Conservation (phyloP, 1,140 invertebrate species). For the Brachionus angularis region DNA sequence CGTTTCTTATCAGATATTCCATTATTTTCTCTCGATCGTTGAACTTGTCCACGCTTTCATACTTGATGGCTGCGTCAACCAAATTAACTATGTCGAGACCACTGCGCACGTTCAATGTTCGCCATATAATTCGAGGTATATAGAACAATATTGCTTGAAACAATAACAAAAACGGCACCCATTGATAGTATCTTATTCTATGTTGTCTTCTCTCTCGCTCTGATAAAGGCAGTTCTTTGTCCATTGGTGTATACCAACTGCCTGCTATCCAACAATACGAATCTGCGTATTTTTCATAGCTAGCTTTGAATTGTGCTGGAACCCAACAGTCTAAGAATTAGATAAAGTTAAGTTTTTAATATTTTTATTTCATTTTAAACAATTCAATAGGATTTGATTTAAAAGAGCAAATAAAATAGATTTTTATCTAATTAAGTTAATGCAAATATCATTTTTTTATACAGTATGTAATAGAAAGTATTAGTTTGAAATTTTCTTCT, state of each 20-base stretch:
- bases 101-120: slow-evolving; percentile 46
- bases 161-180: slow-evolving; percentile 59
- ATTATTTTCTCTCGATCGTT: slow-evolving; percentile 37
- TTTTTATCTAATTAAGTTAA: no score
- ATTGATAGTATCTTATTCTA: slow-evolving; percentile 57
- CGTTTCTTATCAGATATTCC: slow-evolving; percentile 30
- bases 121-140: slow-evolving; percentile 55
- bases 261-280: slow-evolving; percentile 44
- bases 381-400: no score
- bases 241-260: slow-evolving; percentile 36
- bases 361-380: not conserved
- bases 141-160: slow-evolving; percentile 58
- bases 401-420: no score
- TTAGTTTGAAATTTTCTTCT: no score
- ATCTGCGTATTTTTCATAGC: slow-evolving; percentile 44
- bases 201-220: slow-evolving; percentile 45
- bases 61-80: slow-evolving; percentile 36
- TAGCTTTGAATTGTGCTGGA: slow-evolving; percentile 39
- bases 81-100: slow-evolving; percentile 40
- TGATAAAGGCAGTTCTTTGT: slow-evolving; percentile 8
- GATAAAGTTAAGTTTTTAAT: not conserved
- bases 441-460: no score
- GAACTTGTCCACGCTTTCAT: slow-evolving; percentile 42
- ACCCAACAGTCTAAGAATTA: slow-evolving; percentile 15
- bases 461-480: no score